Conservation (phyloP, 1,140 invertebrate genomes). For the Papilio machaon region DNA sequence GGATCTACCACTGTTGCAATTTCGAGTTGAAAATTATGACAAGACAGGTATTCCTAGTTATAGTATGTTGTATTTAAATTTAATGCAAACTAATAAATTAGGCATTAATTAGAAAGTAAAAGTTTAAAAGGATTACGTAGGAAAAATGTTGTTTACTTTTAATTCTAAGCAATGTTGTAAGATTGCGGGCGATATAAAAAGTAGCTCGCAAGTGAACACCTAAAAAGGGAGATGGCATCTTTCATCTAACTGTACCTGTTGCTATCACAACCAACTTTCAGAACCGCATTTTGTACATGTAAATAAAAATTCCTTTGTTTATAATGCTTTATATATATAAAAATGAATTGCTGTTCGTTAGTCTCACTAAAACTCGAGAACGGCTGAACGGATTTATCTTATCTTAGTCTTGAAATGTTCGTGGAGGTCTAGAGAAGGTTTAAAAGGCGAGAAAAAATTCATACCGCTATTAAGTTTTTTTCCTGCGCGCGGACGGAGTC, state of each 20-base stretch:
- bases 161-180: constrained; percentile 57
- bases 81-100: not conserved
- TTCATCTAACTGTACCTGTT: constrained; percentile 57
- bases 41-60: too few species aligned
- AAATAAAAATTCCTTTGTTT: not conserved
- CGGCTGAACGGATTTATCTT: too few species aligned
- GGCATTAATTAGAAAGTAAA: constrained; percentile 58
- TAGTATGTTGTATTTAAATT: not conserved
- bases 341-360: too few species aligned
- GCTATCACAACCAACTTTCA: constrained; percentile 37
- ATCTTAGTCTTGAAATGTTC: too few species aligned
- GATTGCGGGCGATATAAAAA: constrained; percentile 59
- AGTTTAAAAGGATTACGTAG: constrained; percentile 57
- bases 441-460: too few species aligned
- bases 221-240: constrained; percentile 59
- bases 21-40: too few species aligned
- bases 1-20: too few species aligned
- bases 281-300: not conserved
- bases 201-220: constrained; percentile 53
- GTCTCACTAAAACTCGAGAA: too few species aligned
- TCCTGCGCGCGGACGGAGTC: too few species aligned
- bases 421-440: too few species aligned
- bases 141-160: constrained; percentile 67
- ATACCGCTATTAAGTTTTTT: too few species aligned
- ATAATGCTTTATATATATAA: not conserved